A percentile compares a stretch with the other conserved stretches of the same genome.
These are phyloP conservation scores for Hypomecis punctinalis DNA, from an alignment of 2,888 invertebrate species.

Conservation along the genomic window DNA sequence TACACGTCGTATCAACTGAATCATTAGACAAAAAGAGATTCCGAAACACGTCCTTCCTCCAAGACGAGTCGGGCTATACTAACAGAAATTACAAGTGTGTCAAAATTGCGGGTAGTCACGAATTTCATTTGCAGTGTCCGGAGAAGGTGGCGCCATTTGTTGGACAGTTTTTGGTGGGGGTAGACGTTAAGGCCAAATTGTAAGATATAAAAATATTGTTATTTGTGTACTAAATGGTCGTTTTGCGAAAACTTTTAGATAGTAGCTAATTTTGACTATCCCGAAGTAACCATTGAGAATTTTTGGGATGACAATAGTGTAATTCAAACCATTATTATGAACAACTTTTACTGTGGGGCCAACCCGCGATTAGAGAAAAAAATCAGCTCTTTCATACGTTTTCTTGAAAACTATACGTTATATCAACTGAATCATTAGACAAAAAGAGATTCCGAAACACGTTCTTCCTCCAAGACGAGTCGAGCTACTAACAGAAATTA, in stretches of 20 bases:
- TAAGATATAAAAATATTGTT: conserved; percentile 36
- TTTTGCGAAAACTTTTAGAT: no score
- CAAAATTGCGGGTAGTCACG: conserved; percentile 82
- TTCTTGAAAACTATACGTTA: not conserved
- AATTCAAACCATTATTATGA: no score
- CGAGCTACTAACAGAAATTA: not conserved
- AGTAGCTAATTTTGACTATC: no score
- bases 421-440: no score
- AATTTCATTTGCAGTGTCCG: conserved; percentile 85
- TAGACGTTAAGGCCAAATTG: conserved; percentile 64
- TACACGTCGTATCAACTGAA: conserved; percentile 55
- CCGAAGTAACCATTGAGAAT: no score
- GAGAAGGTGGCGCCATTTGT: conserved; percentile 75
- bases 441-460: not conserved
- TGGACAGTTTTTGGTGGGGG: conserved; percentile 66
- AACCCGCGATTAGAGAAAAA: no score
- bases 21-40: conserved; percentile 53
- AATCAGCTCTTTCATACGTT: not conserved
- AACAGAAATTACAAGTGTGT: conserved; percentile 57
- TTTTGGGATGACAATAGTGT: not conserved
- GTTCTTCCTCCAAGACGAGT: not conserved
- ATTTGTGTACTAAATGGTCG: no score
- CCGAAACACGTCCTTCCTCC: conserved; percentile 53
- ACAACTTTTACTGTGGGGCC: no score
- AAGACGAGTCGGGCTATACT: conserved; percentile 58